These are phyloP conservation scores for Thunnus thynnus DNA, from an alignment of 2,113 vertebrate species.

Conservation along the genomic window DNA sequence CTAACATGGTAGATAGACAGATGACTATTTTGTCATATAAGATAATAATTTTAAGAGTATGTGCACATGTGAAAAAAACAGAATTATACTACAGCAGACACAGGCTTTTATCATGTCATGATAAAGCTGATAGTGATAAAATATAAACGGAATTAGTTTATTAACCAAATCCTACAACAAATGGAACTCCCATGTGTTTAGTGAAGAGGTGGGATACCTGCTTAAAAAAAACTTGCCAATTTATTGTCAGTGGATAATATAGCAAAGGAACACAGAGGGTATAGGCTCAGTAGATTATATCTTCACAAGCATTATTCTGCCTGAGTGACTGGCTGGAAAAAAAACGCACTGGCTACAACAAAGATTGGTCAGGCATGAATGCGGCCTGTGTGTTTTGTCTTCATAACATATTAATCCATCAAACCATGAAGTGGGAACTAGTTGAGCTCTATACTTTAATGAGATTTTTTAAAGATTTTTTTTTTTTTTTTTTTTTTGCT, in stretches of 20 bases:
- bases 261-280: conserved; percentile 57
- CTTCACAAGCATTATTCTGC: conserved; percentile 80
- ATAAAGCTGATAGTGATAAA: conserved; percentile 36
- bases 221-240: conserved; percentile 65
- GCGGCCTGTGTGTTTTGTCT: conserved; percentile 72
- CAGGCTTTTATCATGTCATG: conserved; percentile 19
- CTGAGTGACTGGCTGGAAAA: conserved; percentile 69
- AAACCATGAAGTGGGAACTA: conserved; percentile 47
- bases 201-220: conserved; percentile 63
- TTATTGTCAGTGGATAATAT: conserved; percentile 72
- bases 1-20: conserved; percentile 36
- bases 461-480: conserved; percentile 17
- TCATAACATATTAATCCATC: conserved; percentile 75
- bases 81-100: not conserved
- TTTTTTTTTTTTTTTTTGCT: not conserved
- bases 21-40: not conserved
- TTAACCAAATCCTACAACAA: conserved; percentile 47
- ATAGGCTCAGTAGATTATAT: conserved; percentile 76
- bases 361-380: conserved; percentile 78
- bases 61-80: not conserved
- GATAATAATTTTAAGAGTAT: conserved; percentile 20
- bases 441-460: conserved; percentile 33
- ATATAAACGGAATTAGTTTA: conserved; percentile 53
- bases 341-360: conserved; percentile 64
- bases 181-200: conserved; percentile 54